Conservation (phyloP, 2,888 invertebrate species). For the Hypsopygia costalis region DNA sequence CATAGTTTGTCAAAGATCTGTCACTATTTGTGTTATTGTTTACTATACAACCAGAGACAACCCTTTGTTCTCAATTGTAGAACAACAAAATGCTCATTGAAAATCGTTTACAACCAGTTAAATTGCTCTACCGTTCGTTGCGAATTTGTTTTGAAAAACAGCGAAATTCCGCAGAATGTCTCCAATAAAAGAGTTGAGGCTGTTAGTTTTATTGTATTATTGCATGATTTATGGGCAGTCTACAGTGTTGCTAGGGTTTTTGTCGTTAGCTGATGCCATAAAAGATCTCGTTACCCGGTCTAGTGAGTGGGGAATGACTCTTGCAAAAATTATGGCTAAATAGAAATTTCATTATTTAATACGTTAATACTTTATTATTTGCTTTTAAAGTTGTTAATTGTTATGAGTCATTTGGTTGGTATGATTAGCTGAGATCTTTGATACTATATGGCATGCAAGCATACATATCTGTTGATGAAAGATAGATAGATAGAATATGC, state of each 20-base stretch:
- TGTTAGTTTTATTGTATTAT: conserved; percentile 26
- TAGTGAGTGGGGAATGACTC: not conserved
- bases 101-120: conserved; percentile 45
- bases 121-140: conserved; percentile 27
- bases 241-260: conserved; percentile 8
- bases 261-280: conserved; percentile 8
- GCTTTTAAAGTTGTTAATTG: too few species aligned
- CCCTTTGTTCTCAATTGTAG: conserved; percentile 48
- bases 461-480: too few species aligned
- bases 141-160: conserved; percentile 22
- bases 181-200: conserved; percentile 23
- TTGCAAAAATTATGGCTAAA: not conserved
- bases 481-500: too few species aligned
- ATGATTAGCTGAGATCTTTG: too few species aligned
- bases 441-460: too few species aligned
- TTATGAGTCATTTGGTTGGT: too few species aligned
- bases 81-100: conserved; percentile 41
- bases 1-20: conserved; percentile 40
- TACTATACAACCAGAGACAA: conserved; percentile 35
- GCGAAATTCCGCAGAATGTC: conserved; percentile 18
- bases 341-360: too few species aligned
- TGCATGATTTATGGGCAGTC: conserved; percentile 24
- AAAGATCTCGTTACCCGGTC: conserved; percentile 7
- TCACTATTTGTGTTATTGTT: conserved; percentile 50
- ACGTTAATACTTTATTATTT: too few species aligned